A percentile compares a stretch with the other conserved stretches of the same genome.
These are phyloP conservation scores for Aromia moschata DNA, from an alignment of 2,888 invertebrate species.

Conservation along the genomic window DNA sequence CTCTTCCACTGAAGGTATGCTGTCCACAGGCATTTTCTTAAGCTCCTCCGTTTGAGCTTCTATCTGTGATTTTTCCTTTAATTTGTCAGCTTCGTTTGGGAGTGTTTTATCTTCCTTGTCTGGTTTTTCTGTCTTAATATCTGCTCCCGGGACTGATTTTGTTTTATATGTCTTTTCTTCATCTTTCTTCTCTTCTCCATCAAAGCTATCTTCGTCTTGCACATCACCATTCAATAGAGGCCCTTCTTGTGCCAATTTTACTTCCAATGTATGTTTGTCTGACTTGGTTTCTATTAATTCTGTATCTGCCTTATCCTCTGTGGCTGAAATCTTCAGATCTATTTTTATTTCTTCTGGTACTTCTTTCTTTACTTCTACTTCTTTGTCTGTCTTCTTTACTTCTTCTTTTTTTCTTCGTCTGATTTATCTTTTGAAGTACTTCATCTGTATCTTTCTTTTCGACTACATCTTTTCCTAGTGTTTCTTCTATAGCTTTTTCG, in stretches of 20 bases:
- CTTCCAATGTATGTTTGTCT: slow-evolving; percentile 2
- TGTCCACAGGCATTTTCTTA: background rate
- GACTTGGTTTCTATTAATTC: slow-evolving; percentile 3
- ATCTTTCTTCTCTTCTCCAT: slow-evolving; percentile 8
- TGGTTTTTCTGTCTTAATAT: slow-evolving; percentile 4
- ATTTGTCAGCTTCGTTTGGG: background rate
- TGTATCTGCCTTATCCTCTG: background rate
- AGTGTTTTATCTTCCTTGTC: background rate
- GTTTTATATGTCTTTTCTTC: slow-evolving; percentile 7
- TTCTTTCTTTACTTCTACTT: background rate
- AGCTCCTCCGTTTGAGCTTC: no score
- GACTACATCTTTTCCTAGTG: slow-evolving; percentile 30
- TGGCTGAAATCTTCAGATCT: background rate
- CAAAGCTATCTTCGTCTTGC: background rate
- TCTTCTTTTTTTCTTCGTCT: slow-evolving; percentile 10
- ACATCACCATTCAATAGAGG: slow-evolving; percentile 8
- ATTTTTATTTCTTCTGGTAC: slow-evolving; percentile 2
- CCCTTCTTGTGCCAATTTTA: background rate
- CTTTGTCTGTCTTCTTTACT: background rate
- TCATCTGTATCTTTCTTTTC: slow-evolving; percentile 31
- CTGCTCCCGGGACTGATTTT: slow-evolving; percentile 3
- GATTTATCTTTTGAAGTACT: slow-evolving; percentile 33
- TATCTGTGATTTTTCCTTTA: background rate
- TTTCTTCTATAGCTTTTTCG: slow-evolving; percentile 29
- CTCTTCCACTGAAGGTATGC: background rate